These are phyloP conservation scores for Pelochelys cantorii DNA, from an alignment of 2,797 vertebrate genomes.

Conservation along the genomic window DNA sequence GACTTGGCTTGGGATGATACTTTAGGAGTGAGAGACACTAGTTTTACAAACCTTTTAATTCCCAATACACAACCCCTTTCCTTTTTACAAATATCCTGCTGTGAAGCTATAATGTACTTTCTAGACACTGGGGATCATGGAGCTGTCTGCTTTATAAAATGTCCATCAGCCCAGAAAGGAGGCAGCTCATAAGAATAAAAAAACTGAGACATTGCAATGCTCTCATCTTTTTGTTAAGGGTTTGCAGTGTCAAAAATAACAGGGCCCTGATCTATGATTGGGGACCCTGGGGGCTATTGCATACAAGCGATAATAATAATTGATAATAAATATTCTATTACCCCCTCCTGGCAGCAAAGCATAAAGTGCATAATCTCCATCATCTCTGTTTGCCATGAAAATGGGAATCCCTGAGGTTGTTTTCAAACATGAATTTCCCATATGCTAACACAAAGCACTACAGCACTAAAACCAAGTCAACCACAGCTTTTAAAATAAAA, in stretches of 20 bases:
- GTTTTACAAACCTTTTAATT: slow-evolving; percentile 76
- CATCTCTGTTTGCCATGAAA: neutral
- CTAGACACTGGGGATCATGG: slow-evolving; percentile 54
- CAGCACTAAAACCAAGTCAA: neutral
- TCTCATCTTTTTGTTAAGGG: neutral
- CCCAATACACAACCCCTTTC: slow-evolving; percentile 64
- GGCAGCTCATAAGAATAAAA: slow-evolving; percentile 17
- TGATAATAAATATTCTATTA: neutral
- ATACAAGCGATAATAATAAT: neutral
- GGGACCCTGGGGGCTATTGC: neutral
- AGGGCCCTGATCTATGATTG: fast-evolving
- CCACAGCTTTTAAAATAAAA: neutral
- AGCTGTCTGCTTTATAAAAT: slow-evolving; percentile 42
- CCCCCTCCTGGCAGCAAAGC: fast-evolving
- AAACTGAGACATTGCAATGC: neutral
- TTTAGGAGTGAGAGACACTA: slow-evolving; percentile 51
- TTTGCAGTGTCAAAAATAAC: slow-evolving; percentile 17
- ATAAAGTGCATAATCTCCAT: neutral
- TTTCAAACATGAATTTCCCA: neutral
- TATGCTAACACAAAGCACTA: neutral
- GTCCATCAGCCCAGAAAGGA: slow-evolving; percentile 52
- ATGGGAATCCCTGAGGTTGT: neutral
- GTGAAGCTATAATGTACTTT: slow-evolving; percentile 70
- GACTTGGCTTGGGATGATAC: slow-evolving; percentile 72
- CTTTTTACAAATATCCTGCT: slow-evolving; percentile 77